Evolutionary conservation across 1,140 invertebrate genomes (phyloP).

Genomic region (Polypedilum pembai): DNA sequence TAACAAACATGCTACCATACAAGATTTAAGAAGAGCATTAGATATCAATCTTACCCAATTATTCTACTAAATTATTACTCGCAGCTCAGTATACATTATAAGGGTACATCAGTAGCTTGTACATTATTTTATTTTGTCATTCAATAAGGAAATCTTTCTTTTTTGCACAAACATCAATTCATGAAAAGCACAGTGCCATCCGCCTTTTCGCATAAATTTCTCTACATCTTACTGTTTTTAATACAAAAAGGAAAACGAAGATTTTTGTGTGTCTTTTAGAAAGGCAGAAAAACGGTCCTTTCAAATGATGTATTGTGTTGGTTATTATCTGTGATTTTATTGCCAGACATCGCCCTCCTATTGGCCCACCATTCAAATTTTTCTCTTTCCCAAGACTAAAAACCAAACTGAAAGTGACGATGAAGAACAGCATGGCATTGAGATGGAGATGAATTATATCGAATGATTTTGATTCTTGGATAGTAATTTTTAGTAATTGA

Average conservation of each 20-base stretch:
- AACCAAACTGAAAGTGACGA: too few relatives aligned
- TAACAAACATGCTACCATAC: too few relatives aligned
- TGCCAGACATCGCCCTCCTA: not conserved
- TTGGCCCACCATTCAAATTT: too few relatives aligned
- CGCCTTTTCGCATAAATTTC: slow-evolving; percentile 12
- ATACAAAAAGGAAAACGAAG: not conserved
- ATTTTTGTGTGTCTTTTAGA: not conserved
- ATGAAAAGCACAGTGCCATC: not conserved
- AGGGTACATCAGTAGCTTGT: not conserved
- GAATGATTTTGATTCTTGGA: too few relatives aligned
- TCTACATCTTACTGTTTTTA: not conserved
- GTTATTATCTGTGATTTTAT: slow-evolving; percentile 1
- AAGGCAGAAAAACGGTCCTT: not conserved
- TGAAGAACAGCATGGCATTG: too few relatives aligned
- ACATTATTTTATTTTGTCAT: not conserved
- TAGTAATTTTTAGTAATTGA: too few relatives aligned
- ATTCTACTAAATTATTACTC: too few relatives aligned
- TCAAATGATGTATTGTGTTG: slow-evolving; percentile 1
- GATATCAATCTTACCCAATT: too few relatives aligned
- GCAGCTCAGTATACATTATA: too few relatives aligned
- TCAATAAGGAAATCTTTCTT: not conserved
- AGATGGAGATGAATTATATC: too few relatives aligned
- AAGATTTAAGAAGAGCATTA: too few relatives aligned
- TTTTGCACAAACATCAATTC: slow-evolving; percentile 1
- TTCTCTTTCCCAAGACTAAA: too few relatives aligned